Evolutionary conservation across 2,888 invertebrate genomes (phyloP), one percentile per base, ranked within the genome.

Genomic region (Sussaba pulchella): DNA sequence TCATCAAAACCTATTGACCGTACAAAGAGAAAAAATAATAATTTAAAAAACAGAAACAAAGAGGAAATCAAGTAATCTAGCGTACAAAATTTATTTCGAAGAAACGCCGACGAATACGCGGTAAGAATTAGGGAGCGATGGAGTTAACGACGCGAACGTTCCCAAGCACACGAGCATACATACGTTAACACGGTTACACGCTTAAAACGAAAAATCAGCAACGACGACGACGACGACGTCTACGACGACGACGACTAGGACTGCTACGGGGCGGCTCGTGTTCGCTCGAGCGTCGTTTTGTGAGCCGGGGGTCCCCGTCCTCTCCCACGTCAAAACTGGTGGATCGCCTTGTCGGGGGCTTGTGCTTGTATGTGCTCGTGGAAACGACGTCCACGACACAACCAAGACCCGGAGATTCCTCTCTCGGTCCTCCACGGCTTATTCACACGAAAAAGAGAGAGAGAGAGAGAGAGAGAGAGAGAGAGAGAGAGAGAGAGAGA

Each of bases 251-350:
- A 5, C 31, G 6, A 31, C 31, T 2, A 31, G 31, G 31, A 31
- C 2, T 61, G 74, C 71, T 52, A 24, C 64, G 59, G 64, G 24
- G 71, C 81, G 63, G 50, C n/a, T n/a, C 67, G 82, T 82, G 86
- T 61, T 82, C 86, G 85, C 80, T 85, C 85, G 82, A 86, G 81
- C 85, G 85, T n/a, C n/a, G n/a, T 85, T 87, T 86, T 84, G 85
- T 88, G 86, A 86, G 87, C 86, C 87, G 85, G 83, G 84, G 83
- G 83, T 71, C 81, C 85, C 21, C 43, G 24, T 2, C 17, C 17
- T 69, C 63, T 80, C 89, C 88, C 86, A 89, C 89, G 87, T 84
- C 82, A 82, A 83, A 63, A 67, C 64, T 12, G 47, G 41, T 12
- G 9, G 47, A 43, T 9, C 47, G 57, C 78, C 78, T 47, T 57